Base-by-base conservation (phyloP, 2,888 invertebrate genomes). In the Alsophila aescularia region DNA sequence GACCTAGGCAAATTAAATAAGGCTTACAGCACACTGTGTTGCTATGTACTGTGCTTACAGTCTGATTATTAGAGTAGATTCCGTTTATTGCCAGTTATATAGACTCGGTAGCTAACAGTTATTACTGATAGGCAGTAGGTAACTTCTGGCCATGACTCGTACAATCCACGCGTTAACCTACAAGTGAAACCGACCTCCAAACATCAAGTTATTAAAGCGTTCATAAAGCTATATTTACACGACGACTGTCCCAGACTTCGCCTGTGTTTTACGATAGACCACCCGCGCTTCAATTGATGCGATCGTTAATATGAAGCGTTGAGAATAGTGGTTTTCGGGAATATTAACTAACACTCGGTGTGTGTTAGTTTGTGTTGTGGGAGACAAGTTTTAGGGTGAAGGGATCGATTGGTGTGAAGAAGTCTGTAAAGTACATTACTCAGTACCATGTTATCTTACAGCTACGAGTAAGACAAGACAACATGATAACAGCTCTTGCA, bases 271-370 rank as follows among this genome's bases (percentile, higher is more conserved):
- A 83, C 67, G 76, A 65, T 61, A 70, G 85, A 83, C 85, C 85
- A 85, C 85, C 85, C 85, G 73, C 70, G 73, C 76, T 72, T 77
- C 82, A 82, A 83, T 84, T 81, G 81, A 70, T 66, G 41, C 45
- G 73, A 59, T 81, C 81, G 79, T 84, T 77, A 85, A 71, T 68
- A 67, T 73, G 67, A 69, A 61, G 70, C 64, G 61, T 43, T 58
- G 54, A 52, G 60, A 48, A 62, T 60, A 60, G 70, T 58, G 69
- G 73, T 70, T 69, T 68, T 66, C 48, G 68, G 67, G 66, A 66
- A 72, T 73, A 72, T 66, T 69, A 64, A 70, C 66, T 67, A 62
- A 70, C 58, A 64, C 53, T 60, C 55, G 32, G 21, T 52, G 58
- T 57, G 29, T 59, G 9, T 43, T 40, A 31, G 45, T 40, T 45